These are phyloP conservation scores for Poeciliopsis gracilis DNA, from an alignment of 2,797 vertebrate genomes.

Conservation along the genomic window DNA sequence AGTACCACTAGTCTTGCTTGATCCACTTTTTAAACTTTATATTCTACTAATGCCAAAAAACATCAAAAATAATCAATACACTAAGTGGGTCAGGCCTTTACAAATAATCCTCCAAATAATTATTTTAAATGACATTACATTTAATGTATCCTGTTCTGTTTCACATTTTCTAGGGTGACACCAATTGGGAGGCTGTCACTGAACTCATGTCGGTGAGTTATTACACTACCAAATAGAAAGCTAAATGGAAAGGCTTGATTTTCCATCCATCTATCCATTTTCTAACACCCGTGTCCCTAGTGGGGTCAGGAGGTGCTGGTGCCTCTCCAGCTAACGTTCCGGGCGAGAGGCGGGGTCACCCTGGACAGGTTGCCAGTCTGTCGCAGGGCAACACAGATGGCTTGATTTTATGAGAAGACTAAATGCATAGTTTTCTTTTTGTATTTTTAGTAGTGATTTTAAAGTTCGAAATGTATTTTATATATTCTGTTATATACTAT, in stretches of 20 bases:
- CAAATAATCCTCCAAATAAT: not conserved
- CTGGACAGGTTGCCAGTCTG: too few relatives aligned
- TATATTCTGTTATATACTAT: not conserved
- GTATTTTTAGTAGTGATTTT: not conserved
- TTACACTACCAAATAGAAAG: not conserved
- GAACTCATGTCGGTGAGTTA: constrained; percentile 87
- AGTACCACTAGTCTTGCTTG: not conserved
- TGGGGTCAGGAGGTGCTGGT: too few relatives aligned
- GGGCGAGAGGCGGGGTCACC: too few relatives aligned
- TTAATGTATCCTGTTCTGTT: constrained; percentile 20
- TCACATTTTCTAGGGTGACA: constrained; percentile 75
- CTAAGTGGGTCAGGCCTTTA: not conserved
- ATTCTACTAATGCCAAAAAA: not conserved
- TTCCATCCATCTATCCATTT: not conserved
- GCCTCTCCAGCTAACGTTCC: too few relatives aligned
- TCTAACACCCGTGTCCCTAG: too few relatives aligned
- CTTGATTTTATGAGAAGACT: not conserved
- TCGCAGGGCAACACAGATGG: too few relatives aligned
- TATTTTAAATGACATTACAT: not conserved
- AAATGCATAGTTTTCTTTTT: not conserved
- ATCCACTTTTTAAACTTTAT: not conserved
- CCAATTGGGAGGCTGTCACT: constrained; percentile 91
- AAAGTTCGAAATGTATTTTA: not conserved
- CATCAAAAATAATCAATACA: not conserved
- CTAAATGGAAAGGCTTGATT: not conserved